phyloP scores from a whole-genome alignment of 1,140 invertebrate species.

The Anthonomus grandis region DNA sequence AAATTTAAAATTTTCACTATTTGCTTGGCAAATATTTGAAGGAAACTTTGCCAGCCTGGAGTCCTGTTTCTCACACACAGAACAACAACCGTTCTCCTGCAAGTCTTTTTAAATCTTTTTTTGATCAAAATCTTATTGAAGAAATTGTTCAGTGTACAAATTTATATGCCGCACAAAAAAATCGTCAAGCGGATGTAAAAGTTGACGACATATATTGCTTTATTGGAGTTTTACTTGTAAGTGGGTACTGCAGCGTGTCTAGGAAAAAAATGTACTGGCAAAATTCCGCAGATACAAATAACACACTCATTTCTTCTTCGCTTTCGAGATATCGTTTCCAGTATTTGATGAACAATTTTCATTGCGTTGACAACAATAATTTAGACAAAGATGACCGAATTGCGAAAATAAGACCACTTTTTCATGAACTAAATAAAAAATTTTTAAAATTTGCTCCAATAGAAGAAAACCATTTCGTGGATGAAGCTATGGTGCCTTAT shows the following conservation, averaged over 20 bases:
- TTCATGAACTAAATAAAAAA: slow-evolving; percentile 17
- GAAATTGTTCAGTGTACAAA: no score
- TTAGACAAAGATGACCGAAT: slow-evolving; percentile 27
- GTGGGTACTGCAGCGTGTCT: slow-evolving; percentile 33
- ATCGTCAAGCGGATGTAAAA: slow-evolving; percentile 15
- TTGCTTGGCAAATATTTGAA: no score
- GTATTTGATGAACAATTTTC: slow-evolving; percentile 32
- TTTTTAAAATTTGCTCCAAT: slow-evolving; percentile 10
- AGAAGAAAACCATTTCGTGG: slow-evolving; percentile 32
- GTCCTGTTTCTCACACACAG: no score
- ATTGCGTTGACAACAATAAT: slow-evolving; percentile 36
- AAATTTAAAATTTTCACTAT: no score
- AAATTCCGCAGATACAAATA: slow-evolving; percentile 27
- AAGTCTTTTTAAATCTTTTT: no score
- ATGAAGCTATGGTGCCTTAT: slow-evolving; percentile 36
- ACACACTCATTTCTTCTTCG: slow-evolving; percentile 30
- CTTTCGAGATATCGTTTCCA: slow-evolving; percentile 34
- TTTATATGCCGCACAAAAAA: slow-evolving; percentile 31
- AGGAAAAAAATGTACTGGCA: slow-evolving; percentile 35
- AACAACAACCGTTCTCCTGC: no score
- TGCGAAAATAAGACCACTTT: slow-evolving; percentile 22
- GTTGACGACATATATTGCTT: slow-evolving; percentile 29
- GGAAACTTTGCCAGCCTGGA: no score
- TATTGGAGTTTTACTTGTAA: slow-evolving; percentile 31
- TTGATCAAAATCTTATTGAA: no score